phyloP scores from a whole-genome alignment of 2,797 vertebrate species.

The Pelodytes ibericus region DNA sequence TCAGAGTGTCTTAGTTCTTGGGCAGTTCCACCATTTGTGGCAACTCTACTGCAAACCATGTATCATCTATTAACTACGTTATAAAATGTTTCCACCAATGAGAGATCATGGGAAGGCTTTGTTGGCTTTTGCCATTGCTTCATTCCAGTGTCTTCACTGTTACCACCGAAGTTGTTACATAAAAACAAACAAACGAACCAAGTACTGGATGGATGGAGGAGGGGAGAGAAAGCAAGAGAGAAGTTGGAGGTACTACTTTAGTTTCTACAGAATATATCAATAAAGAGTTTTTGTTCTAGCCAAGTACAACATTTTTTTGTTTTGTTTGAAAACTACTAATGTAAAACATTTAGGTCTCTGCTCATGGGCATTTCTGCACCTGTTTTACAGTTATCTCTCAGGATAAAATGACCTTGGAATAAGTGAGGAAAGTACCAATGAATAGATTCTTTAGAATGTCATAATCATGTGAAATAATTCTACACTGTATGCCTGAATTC shows the following conservation, averaged over 20 bases:
- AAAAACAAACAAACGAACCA: too few species aligned
- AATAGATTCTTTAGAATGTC: constrained; percentile 52
- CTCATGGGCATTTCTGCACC: constrained; percentile 46
- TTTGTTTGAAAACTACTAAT: constrained; percentile 43
- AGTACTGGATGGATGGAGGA: neutral
- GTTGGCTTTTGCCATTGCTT: too few species aligned
- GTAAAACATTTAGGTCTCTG: constrained; percentile 43
- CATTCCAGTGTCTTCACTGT: too few species aligned
- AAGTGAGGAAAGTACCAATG: constrained; percentile 43
- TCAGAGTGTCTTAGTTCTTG: too few species aligned
- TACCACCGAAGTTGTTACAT: too few species aligned
- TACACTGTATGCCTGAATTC: constrained; percentile 40
- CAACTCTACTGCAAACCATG: too few species aligned
- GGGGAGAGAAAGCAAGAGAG: neutral
- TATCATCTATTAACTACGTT: too few species aligned
- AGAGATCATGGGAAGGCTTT: too few species aligned
- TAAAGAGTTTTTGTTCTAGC: constrained; percentile 30
- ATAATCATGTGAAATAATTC: constrained; percentile 48
- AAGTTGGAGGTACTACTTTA: neutral
- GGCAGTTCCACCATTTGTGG: too few species aligned
- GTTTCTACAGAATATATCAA: constrained; percentile 1
- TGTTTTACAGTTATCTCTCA: constrained; percentile 45
- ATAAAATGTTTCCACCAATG: too few species aligned
- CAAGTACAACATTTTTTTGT: constrained; percentile 27
- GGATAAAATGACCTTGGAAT: constrained; percentile 50